phyloP scores from a whole-genome alignment of 1,140 invertebrate species.

The Gonatopus flavifemur region DNA sequence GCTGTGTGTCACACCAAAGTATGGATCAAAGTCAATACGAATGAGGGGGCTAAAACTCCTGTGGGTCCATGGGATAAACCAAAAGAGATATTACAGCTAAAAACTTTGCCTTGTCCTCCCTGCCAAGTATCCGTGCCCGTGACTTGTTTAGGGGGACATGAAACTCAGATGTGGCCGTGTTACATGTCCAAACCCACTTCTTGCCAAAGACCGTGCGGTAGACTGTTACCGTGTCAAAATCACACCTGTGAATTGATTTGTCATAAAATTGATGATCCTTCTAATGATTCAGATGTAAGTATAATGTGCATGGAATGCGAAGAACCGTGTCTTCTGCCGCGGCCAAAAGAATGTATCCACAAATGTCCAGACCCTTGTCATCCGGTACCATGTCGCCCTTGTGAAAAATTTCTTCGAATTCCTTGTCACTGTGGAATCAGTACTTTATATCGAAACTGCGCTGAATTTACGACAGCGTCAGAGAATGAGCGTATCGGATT shows the following conservation, averaged over 20 bases:
- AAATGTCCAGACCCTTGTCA: constrained; percentile 77
- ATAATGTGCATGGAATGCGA: constrained; percentile 72
- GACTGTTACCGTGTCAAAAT: constrained; percentile 72
- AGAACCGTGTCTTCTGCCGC: constrained; percentile 65
- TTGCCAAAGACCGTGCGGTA: constrained; percentile 75
- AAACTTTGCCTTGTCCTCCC: constrained; percentile 69
- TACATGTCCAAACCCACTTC: constrained; percentile 68
- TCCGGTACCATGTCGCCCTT: constrained; percentile 68
- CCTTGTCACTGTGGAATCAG: constrained; percentile 80
- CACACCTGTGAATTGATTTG: constrained; percentile 76
- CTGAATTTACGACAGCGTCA: constrained; percentile 62
- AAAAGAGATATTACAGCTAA: constrained; percentile 65
- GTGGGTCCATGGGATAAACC: constrained; percentile 79
- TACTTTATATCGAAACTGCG: constrained; percentile 73
- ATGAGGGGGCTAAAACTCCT: constrained; percentile 59
- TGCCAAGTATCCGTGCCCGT: constrained; percentile 72
- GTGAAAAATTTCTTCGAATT: constrained; percentile 70
- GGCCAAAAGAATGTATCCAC: constrained; percentile 79
- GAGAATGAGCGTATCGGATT: constrained; percentile 57
- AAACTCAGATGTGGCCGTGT: constrained; percentile 76
- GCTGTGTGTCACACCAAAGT: constrained; percentile 80
- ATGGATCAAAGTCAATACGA: constrained; percentile 65
- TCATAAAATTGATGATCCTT: constrained; percentile 62
- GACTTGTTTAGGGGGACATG: constrained; percentile 82
- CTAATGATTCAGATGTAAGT: constrained; percentile 53